A percentile compares a stretch with the other conserved stretches of the same genome.
Conservation (phyloP, 2,888 invertebrate genomes). For the Alloplasta piceator region DNA sequence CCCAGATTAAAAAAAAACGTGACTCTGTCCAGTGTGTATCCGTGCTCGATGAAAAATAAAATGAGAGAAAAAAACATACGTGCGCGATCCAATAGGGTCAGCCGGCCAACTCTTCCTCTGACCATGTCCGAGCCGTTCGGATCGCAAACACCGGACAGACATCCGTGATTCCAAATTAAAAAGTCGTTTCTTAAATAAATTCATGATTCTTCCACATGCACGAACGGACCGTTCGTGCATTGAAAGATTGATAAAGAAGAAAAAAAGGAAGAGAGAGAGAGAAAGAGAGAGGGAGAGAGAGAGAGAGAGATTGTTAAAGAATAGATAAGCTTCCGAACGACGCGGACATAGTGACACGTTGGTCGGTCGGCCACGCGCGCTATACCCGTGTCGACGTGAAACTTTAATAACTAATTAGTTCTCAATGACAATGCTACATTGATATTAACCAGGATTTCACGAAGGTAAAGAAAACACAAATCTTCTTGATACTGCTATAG, state of each 20-base stretch:
- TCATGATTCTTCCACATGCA: too few relatives aligned
- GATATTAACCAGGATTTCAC: constrained; percentile 83
- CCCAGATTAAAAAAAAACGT: constrained; percentile 38
- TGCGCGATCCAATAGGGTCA: constrained; percentile 60
- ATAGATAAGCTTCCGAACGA: constrained; percentile 59
- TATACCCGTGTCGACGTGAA: constrained; percentile 74
- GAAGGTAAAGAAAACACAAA: constrained; percentile 82
- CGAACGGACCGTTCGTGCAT: background rate
- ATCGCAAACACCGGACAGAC: constrained; percentile 55
- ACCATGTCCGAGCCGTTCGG: constrained; percentile 63
- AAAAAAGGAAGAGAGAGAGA: constrained; percentile 9
- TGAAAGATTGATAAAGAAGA: constrained; percentile 9
- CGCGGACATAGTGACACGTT: constrained; percentile 58
- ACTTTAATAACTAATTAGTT: constrained; percentile 82
- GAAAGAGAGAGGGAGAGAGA: constrained; percentile 4
- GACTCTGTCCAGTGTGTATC: constrained; percentile 57
- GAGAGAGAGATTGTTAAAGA: background rate
- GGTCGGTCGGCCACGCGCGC: constrained; percentile 61
- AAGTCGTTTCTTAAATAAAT: background rate
- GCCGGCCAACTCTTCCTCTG: constrained; percentile 53
- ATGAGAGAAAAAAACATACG: constrained; percentile 17
- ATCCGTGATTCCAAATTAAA: constrained; percentile 33
- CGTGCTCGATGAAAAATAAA: constrained; percentile 43
- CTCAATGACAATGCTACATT: constrained; percentile 82
- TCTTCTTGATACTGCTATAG: constrained; percentile 80